These are phyloP conservation scores for Torymus aiolomorphi DNA, from an alignment of 2,888 invertebrate genomes.

Conservation along the genomic window DNA sequence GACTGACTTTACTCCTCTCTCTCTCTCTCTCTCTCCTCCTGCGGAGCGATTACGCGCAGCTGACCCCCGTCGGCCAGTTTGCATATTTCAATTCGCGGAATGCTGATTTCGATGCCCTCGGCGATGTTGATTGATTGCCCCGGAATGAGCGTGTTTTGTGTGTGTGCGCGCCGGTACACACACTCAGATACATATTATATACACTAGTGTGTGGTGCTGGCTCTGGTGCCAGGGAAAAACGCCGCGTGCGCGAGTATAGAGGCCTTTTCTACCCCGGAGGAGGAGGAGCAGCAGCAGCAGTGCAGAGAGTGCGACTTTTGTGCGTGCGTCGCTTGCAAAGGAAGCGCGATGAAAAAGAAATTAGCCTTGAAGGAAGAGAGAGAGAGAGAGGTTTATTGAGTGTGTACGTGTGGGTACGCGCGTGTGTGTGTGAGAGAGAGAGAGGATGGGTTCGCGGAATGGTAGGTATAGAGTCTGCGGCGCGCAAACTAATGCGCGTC, in stretches of 20 bases:
- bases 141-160: constrained; percentile 33
- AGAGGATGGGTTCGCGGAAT: too few relatives aligned
- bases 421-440: too few relatives aligned
- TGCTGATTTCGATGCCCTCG: constrained; percentile 55
- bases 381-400: too few relatives aligned
- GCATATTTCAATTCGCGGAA: constrained; percentile 60
- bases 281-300: too few relatives aligned
- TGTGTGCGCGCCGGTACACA: too few relatives aligned
- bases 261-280: too few relatives aligned
- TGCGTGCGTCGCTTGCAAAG: neutral
- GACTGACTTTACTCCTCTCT: constrained; percentile 26
- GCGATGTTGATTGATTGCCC: constrained; percentile 57
- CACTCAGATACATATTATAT: too few relatives aligned
- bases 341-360: neutral
- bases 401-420: too few relatives aligned
- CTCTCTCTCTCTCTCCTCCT: neutral
- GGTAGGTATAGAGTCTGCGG: too few relatives aligned
- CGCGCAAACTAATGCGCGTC: too few relatives aligned
- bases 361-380: neutral
- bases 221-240: constrained; percentile 43
- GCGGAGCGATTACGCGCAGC: neutral
- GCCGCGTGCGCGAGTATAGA: neutral
- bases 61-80: constrained; percentile 52
- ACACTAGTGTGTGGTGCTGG: too few relatives aligned
- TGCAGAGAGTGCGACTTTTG: too few relatives aligned